Conservation (phyloP, 2,113 vertebrate species). For the Anthoscopus minutus region DNA sequence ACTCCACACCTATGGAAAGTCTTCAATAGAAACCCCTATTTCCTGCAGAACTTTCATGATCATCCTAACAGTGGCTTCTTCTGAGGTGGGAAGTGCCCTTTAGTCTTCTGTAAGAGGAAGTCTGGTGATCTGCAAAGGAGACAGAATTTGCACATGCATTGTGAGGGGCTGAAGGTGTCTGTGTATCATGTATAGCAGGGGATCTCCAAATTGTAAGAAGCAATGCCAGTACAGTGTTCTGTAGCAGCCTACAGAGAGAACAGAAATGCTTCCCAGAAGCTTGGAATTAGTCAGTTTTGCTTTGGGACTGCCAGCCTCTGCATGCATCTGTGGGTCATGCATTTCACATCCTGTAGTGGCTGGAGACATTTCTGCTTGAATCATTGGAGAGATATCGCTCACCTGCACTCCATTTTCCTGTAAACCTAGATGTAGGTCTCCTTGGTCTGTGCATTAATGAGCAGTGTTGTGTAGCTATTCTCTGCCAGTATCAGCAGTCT, state of each 20-base stretch:
- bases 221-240: not conserved
- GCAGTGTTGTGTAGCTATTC: not conserved
- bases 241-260: not conserved
- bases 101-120: not conserved
- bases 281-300: not conserved
- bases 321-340: too few species aligned
- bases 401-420: not conserved
- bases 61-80: not conserved
- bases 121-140: not conserved
- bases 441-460: not conserved
- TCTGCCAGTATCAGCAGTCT: not conserved
- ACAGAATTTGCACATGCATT: not conserved
- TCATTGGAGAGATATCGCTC: not conserved
- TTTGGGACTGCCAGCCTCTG: not conserved
- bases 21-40: not conserved
- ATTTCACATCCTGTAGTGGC: not conserved
- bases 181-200: not conserved
- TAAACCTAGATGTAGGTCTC: not conserved
- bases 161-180: not conserved
- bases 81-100: not conserved
- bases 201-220: not conserved
- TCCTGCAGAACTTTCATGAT: not conserved
- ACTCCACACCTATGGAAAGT: not conserved
- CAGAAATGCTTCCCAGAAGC: rapidly evolving
- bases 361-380: not conserved